A percentile compares a stretch with the other conserved stretches of the same genome.
Conservation (phyloP, 2,888 invertebrate genomes). For the Operophtera brumata region DNA sequence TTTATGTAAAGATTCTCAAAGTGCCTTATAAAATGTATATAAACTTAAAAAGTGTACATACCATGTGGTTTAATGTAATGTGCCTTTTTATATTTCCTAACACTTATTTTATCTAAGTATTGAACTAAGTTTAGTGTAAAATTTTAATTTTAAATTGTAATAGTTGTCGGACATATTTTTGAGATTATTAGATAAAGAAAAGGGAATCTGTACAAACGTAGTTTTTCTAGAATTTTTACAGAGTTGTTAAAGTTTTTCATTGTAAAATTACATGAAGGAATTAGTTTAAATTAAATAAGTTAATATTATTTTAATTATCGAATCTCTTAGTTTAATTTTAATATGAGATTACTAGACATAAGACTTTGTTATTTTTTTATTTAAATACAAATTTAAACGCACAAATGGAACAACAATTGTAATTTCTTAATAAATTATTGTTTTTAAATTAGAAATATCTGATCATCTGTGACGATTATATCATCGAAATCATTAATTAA, state of each 20-base stretch:
- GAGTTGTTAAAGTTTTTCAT: constrained; percentile 59
- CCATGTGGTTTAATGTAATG: constrained; percentile 27
- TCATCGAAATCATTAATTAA: constrained; percentile 71
- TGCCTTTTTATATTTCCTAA: constrained; percentile 48
- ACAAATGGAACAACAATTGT: constrained; percentile 62
- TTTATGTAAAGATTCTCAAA: constrained; percentile 28
- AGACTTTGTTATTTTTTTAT: constrained; percentile 69
- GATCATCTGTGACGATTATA: constrained; percentile 66
- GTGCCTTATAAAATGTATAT: constrained; percentile 41
- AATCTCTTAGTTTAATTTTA: constrained; percentile 70
- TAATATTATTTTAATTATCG: constrained; percentile 48
- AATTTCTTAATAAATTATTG: constrained; percentile 76
- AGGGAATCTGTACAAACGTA: constrained; percentile 58
- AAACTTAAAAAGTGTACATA: constrained; percentile 24
- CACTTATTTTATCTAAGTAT: constrained; percentile 16
- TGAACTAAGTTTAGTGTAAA: constrained; percentile 10
- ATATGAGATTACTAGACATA: constrained; percentile 74
- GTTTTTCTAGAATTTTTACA: constrained; percentile 68
- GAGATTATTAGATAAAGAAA: constrained; percentile 64
- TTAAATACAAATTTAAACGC: constrained; percentile 60
- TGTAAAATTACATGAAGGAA: constrained; percentile 25
- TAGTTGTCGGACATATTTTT: constrained; percentile 47
- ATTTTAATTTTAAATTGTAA: constrained; percentile 16
- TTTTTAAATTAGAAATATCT: constrained; percentile 56
- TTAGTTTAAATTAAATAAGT: constrained; percentile 34